A percentile compares a stretch with the other conserved stretches of the same genome.
Evolutionary conservation across 2,888 invertebrate genomes (phyloP).

Genomic region (Malthinus seriepunctatus): DNA sequence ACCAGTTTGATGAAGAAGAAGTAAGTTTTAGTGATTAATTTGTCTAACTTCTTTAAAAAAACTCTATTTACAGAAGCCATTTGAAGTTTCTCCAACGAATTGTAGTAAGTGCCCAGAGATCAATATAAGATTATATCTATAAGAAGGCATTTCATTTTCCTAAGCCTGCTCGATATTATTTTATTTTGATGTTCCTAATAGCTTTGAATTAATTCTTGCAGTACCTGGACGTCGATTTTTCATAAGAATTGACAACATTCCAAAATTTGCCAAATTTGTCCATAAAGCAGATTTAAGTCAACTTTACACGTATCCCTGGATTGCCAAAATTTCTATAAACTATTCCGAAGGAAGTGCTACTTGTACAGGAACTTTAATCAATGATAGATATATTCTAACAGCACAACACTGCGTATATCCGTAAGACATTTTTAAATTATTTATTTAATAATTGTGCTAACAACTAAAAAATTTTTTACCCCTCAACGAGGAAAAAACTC

Average conservation of each 20-base stretch:
- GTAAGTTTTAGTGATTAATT: too few relatives aligned
- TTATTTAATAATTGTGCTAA: background rate
- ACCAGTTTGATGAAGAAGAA: too few relatives aligned
- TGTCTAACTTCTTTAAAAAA: background rate
- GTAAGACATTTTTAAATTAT: constrained; percentile 25
- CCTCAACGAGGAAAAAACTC: too few relatives aligned
- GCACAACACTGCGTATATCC: constrained; percentile 25
- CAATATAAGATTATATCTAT: too few relatives aligned
- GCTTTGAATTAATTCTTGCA: background rate
- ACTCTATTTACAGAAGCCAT: too few relatives aligned
- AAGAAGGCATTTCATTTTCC: too few relatives aligned
- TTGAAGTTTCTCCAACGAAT: too few relatives aligned
- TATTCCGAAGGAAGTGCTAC: constrained; percentile 4
- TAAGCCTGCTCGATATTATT: too few relatives aligned
- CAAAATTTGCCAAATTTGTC: background rate
- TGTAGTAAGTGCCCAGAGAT: too few relatives aligned
- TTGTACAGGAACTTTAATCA: constrained; percentile 28
- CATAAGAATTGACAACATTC: constrained; percentile 18
- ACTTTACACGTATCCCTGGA: constrained; percentile 28
- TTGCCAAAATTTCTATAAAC: constrained; percentile 12
- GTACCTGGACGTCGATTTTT: constrained; percentile 29
- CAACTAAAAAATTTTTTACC: too few relatives aligned
- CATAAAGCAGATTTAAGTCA: constrained; percentile 9
- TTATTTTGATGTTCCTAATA: too few relatives aligned
- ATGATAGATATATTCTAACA: constrained; percentile 28